phyloP scores from a whole-genome alignment of 92 coral and sea anemone species.

The Parazoanthus darwini region DNA sequence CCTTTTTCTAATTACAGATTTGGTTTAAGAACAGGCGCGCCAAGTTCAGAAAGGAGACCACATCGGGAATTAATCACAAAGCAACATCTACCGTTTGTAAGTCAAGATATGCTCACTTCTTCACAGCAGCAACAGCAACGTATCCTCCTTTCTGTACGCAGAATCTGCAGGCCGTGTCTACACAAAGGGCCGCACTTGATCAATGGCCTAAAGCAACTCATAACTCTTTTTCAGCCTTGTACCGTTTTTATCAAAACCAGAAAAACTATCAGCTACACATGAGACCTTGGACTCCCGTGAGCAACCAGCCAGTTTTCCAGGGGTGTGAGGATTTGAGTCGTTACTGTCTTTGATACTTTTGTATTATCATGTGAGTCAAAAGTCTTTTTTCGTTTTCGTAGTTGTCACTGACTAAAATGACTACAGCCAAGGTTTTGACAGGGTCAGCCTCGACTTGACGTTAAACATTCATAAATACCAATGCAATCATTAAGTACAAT shows the following conservation, averaged over 20 bases:
- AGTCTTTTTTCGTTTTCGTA: too few species aligned
- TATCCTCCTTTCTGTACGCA: background rate
- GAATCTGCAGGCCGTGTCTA: background rate
- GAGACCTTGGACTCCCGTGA: background rate
- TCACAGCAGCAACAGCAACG: background rate
- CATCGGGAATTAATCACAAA: background rate
- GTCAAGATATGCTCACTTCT: background rate
- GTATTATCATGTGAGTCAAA: too few species aligned
- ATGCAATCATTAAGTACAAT: too few species aligned
- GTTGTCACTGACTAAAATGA: too few species aligned
- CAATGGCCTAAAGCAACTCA: constrained; percentile 10
- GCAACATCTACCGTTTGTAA: background rate
- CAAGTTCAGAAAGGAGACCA: constrained; percentile 19
- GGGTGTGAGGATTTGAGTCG: background rate
- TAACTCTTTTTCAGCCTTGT: background rate
- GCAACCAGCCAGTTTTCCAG: background rate
- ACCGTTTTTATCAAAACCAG: background rate
- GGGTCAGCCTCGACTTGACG: too few species aligned
- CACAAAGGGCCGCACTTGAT: background rate
- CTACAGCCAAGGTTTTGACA: too few species aligned
- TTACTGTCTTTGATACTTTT: background rate
- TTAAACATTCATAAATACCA: too few species aligned
- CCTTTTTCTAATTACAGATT: background rate
- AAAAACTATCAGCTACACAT: constrained; percentile 2
- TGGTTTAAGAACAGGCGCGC: constrained; percentile 46